These are phyloP conservation scores for Oreochromis spilurus DNA, from an alignment of 2,113 vertebrate species.

Conservation along the genomic window DNA sequence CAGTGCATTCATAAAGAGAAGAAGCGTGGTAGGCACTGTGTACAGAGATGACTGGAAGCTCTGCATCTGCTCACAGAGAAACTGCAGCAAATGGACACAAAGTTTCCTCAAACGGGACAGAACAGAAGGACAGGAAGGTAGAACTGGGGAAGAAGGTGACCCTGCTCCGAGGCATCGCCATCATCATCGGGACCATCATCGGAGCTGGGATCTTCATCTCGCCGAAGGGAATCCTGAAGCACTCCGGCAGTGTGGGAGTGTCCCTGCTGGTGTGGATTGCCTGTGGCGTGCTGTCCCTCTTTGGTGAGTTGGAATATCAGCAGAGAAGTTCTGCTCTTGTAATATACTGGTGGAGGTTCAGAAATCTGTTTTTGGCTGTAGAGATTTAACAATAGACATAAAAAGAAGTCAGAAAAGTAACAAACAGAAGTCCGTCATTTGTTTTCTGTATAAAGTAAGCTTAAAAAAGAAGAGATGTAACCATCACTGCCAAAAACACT, in stretches of 20 bases:
- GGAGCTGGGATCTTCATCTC: constrained; percentile 98
- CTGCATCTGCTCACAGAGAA: constrained; percentile 56
- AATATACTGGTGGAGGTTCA: not conserved
- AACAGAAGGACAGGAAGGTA: constrained; percentile 67
- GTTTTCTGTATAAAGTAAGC: not conserved
- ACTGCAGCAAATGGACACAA: not conserved
- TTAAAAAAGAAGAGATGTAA: not conserved
- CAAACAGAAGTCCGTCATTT: not conserved
- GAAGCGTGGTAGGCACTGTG: not conserved
- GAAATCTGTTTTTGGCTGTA: not conserved
- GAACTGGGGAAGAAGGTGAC: constrained; percentile 90
- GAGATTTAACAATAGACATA: not conserved
- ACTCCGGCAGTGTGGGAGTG: constrained; percentile 91
- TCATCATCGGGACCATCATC: constrained; percentile 94
- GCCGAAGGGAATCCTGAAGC: constrained; percentile 89
- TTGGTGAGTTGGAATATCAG: constrained; percentile 78
- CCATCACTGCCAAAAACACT: not conserved
- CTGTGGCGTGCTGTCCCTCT: constrained; percentile 90
- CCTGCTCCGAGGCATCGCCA: constrained; percentile 85
- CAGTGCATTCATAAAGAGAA: not conserved
- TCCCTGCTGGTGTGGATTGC: constrained; percentile 86
- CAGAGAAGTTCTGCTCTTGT: not conserved
- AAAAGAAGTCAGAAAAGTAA: not conserved
- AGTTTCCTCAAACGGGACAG: not conserved
- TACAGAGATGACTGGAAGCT: constrained; percentile 75